Conservation (phyloP, 2,797 vertebrate species). For the Avahi laniger region DNA sequence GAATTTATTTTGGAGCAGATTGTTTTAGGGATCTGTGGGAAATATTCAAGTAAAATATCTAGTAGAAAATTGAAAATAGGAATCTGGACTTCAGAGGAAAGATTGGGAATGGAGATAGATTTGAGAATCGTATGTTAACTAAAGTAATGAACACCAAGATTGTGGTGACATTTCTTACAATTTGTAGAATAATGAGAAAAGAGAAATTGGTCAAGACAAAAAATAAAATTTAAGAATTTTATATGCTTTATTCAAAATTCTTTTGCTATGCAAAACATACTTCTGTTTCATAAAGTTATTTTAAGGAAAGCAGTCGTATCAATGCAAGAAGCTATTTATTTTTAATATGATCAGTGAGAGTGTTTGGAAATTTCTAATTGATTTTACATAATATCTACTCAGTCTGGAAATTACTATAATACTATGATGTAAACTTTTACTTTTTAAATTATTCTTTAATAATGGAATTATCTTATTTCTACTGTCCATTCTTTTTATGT, state of each 20-base stretch:
- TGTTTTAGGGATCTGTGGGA: not conserved
- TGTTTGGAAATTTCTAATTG: constrained; percentile 20
- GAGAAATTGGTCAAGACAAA: not conserved
- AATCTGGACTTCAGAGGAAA: not conserved
- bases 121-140: not conserved
- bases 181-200: not conserved
- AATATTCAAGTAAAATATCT: not conserved
- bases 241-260: not conserved
- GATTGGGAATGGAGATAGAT: not conserved
- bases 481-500: not conserved
- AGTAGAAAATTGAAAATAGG: not conserved
- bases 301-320: not conserved
- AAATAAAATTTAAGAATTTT: not conserved
- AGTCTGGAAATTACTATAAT: not conserved
- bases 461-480: not conserved
- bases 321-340: not conserved
- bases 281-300: not conserved
- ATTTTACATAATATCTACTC: not conserved
- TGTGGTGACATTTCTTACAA: not conserved
- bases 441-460: not conserved
- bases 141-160: not conserved
- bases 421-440: not conserved
- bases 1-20: not conserved
- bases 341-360: not conserved
- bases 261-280: not conserved